A percentile compares a stretch with the other conserved stretches of the same genome.
Conservation (phyloP, 2,797 vertebrate species). For the Halcyon leucocephala region DNA sequence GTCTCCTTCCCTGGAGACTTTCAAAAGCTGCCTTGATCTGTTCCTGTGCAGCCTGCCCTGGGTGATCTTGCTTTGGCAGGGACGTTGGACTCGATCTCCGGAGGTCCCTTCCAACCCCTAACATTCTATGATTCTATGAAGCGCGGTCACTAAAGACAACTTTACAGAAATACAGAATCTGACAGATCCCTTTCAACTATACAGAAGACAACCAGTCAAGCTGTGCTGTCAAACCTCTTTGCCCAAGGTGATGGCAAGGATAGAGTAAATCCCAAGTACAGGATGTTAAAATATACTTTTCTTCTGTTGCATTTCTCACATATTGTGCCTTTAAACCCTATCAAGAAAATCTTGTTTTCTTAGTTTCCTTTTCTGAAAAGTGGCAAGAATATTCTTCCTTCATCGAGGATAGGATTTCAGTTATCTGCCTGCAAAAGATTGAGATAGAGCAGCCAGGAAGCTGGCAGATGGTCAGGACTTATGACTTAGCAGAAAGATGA, state of each 20-base stretch:
- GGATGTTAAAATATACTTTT: not conserved
- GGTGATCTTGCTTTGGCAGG: too few species aligned
- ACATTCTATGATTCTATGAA: not conserved
- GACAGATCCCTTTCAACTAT: not conserved
- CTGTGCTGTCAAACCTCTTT: not conserved
- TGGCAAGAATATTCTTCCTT: not conserved
- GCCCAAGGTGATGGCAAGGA: not conserved
- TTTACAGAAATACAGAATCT: not conserved
- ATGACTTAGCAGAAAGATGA: conserved; percentile 3
- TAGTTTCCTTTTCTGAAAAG: not conserved
- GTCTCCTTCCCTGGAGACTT: too few species aligned
- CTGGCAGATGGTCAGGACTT: not conserved
- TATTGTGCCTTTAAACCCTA: not conserved
- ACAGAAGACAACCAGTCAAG: not conserved
- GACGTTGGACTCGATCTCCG: too few species aligned
- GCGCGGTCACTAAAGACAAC: not conserved
- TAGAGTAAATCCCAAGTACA: not conserved
- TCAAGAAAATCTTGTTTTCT: not conserved
- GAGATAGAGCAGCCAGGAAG: not conserved
- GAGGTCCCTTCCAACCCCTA: too few species aligned
- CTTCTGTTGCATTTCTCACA: not conserved
- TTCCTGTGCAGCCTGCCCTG: too few species aligned
- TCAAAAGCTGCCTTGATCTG: too few species aligned
- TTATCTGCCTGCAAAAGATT: not conserved
- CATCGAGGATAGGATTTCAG: not conserved